Evolutionary conservation across 2,888 invertebrate genomes (phyloP).

Genomic region (Agrypnus murinus): DNA sequence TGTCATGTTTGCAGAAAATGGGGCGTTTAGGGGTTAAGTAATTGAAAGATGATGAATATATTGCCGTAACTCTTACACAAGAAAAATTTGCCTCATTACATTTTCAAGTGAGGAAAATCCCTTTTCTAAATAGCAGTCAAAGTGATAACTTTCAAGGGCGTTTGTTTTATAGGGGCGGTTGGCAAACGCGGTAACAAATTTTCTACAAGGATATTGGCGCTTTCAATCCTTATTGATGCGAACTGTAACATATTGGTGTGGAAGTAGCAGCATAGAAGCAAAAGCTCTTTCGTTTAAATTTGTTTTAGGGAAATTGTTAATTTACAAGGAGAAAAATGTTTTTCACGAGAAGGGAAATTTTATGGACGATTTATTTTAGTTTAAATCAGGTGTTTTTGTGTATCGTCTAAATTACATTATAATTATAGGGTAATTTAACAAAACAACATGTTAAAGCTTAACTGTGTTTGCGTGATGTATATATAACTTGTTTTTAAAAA

Average conservation of each 20-base stretch:
- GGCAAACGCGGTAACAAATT: slow-evolving; percentile 16
- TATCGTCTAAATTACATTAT: too few relatives aligned
- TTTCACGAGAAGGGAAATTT: too few relatives aligned
- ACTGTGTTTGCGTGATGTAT: not conserved
- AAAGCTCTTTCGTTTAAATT: not conserved
- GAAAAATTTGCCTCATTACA: not conserved
- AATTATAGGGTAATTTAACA: too few relatives aligned
- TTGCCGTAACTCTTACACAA: not conserved
- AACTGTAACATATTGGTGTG: slow-evolving; percentile 9
- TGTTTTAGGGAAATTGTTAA: not conserved
- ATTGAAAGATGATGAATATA: slow-evolving; percentile 9
- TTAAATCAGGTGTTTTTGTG: too few relatives aligned
- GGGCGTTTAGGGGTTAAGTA: not conserved
- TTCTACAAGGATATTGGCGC: slow-evolving; percentile 17
- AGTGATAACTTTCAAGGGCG: slow-evolving; percentile 15
- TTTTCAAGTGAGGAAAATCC: not conserved
- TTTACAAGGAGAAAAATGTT: not conserved
- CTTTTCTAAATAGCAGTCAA: slow-evolving; percentile 13
- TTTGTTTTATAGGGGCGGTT: slow-evolving; percentile 19
- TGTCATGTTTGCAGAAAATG: slow-evolving; percentile 12
- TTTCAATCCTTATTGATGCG: slow-evolving; percentile 16
- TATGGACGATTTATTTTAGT: too few relatives aligned
- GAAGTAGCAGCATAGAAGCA: slow-evolving; percentile 3
- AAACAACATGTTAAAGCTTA: too few relatives aligned
- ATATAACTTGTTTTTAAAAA: slow-evolving; percentile 5